phyloP scores from a whole-genome alignment of 2,797 vertebrate genomes.

The Sebastes reedi region DNA sequence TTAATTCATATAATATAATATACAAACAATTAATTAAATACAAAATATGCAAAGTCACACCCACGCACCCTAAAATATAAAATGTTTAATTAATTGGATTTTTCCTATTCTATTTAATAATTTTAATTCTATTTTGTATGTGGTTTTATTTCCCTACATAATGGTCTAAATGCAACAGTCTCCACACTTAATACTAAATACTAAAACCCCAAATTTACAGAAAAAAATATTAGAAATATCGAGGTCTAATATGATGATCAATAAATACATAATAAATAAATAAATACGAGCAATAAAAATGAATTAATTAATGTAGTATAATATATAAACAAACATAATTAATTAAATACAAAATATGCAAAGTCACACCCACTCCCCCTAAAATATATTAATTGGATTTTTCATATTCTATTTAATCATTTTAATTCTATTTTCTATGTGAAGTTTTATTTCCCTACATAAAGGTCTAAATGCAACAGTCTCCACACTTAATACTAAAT shows the following conservation, averaged over 20 bases:
- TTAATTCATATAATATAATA: neutral
- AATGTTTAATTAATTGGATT: neutral
- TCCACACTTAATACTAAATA: neutral
- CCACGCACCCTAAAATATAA: neutral
- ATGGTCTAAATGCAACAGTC: neutral
- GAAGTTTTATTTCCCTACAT: neutral
- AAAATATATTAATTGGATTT: too few relatives aligned
- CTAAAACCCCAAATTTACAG: neutral
- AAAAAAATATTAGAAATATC: neutral
- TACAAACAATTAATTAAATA: neutral
- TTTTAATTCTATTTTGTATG: neutral
- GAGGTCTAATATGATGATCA: neutral
- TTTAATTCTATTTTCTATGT: neutral
- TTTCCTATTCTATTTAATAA: neutral
- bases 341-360: neutral
- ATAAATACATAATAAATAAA: neutral
- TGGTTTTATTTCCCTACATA: neutral
- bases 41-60: neutral
- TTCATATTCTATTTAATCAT: neutral
- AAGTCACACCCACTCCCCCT: too few relatives aligned
- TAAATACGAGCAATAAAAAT: neutral
- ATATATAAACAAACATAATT: neutral
- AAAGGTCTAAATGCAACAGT: neutral
- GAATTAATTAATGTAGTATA: neutral
- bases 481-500: neutral